These are phyloP conservation scores for Rhyacophila brunnea DNA, from an alignment of 1,140 invertebrate species.

Conservation along the genomic window DNA sequence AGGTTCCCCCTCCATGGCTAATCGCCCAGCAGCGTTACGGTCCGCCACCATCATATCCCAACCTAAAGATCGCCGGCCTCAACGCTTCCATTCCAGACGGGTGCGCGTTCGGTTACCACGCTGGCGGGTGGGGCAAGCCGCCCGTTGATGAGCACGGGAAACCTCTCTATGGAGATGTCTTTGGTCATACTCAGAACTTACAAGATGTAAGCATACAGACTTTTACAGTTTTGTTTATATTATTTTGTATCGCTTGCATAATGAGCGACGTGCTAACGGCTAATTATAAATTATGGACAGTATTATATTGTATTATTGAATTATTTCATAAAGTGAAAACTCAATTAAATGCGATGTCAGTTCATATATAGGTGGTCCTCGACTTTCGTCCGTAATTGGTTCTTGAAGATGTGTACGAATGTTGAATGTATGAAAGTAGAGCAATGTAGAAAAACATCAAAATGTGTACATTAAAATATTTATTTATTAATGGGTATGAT, in stretches of 20 bases:
- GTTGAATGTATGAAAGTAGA: too few species aligned
- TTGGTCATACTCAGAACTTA: conserved; percentile 71
- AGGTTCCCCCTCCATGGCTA: conserved; percentile 96
- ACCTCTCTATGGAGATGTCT: conserved; percentile 98
- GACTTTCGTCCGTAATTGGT: too few species aligned
- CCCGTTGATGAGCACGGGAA: conserved; percentile 98
- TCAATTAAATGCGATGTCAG: too few species aligned
- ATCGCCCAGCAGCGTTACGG: conserved; percentile 99
- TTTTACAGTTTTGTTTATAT: not conserved
- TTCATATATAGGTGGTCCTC: too few species aligned
- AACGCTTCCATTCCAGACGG: conserved; percentile 94
- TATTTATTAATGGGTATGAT: too few species aligned
- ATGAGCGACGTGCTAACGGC: not conserved
- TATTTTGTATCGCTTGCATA: not conserved
- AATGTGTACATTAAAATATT: too few species aligned
- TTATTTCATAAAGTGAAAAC: too few species aligned
- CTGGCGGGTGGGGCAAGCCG: conserved; percentile 99
- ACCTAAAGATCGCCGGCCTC: conserved; percentile 92
- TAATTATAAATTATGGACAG: too few species aligned
- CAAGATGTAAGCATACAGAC: conserved; percentile 56
- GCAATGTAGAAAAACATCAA: too few species aligned
- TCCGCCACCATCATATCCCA: conserved; percentile 98
- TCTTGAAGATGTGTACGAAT: too few species aligned
- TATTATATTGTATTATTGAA: not conserved
- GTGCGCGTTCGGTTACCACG: conserved; percentile 98